These are phyloP conservation scores for Drosophila mulleri DNA, from an alignment of 2,888 invertebrate genomes.

Conservation along the genomic window DNA sequence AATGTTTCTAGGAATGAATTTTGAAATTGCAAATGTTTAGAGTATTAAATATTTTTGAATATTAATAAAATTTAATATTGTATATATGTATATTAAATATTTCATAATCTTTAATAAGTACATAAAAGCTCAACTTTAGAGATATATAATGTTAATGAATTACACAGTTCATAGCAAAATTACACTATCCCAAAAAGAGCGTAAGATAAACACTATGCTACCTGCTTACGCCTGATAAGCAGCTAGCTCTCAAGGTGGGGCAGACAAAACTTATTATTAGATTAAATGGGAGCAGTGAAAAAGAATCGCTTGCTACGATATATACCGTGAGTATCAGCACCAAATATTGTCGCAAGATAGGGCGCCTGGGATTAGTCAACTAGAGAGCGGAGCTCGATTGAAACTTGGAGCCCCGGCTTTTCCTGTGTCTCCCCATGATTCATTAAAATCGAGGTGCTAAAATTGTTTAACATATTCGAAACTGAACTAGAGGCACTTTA, in stretches of 20 bases:
- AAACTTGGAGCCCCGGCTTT: background rate
- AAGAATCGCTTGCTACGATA: conserved; percentile 7
- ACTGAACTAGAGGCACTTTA: conserved; percentile 7
- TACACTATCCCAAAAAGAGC: background rate
- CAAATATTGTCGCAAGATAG: conserved; percentile 27
- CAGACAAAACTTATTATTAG: conserved; percentile 10
- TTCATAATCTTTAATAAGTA: background rate
- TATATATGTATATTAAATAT: no score
- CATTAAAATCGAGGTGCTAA: conserved; percentile 45
- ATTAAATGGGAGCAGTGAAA: background rate
- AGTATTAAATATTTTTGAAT: no score
- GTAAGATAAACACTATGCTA: background rate
- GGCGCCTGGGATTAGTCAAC: conserved; percentile 5
- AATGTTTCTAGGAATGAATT: no score
- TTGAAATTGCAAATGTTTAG: no score
- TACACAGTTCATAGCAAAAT: background rate
- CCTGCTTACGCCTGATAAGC: conserved; percentile 24
- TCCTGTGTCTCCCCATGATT: conserved; percentile 15
- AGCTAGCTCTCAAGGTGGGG: background rate
- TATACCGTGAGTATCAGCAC: conserved; percentile 18
- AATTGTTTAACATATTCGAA: conserved; percentile 26
- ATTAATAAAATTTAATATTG: no score
- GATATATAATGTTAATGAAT: background rate
- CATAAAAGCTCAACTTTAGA: background rate
- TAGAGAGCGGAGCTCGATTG: background rate